These are phyloP conservation scores for Mobula birostris DNA, from an alignment of 2,113 vertebrate species.

Conservation along the genomic window DNA sequence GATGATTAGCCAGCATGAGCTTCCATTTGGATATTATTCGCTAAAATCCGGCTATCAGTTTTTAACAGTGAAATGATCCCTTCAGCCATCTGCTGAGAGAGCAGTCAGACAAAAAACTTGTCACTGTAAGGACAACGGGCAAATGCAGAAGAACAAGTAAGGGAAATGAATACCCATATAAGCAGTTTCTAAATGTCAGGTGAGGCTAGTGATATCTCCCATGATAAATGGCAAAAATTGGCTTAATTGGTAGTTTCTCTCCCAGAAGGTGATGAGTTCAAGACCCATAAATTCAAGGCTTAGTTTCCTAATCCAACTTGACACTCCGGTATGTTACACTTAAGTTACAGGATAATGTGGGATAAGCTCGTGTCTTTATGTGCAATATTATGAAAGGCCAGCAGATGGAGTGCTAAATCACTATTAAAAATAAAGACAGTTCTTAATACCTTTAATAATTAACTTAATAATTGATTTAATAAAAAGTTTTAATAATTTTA, in stretches of 20 bases:
- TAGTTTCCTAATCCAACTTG: neutral
- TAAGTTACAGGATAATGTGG: neutral
- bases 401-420: neutral
- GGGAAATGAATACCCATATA: too few species aligned
- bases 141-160: neutral
- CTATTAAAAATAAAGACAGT: neutral
- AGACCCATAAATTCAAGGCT: neutral
- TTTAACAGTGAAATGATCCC: neutral
- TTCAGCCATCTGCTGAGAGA: neutral
- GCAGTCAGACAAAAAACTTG: neutral
- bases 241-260: conserved; percentile 9
- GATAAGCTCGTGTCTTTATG: neutral
- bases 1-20: neutral
- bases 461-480: too few species aligned
- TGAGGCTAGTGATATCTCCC: neutral
- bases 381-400: neutral
- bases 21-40: neutral
- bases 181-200: neutral
- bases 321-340: neutral
- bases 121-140: neutral
- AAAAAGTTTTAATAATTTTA: too few species aligned
- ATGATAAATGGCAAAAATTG: neutral
- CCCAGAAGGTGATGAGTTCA: neutral
- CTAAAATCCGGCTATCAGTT: neutral
- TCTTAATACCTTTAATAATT: too few species aligned